Conservation (phyloP, 2,113 vertebrate species). For the Thermophis baileyi region DNA sequence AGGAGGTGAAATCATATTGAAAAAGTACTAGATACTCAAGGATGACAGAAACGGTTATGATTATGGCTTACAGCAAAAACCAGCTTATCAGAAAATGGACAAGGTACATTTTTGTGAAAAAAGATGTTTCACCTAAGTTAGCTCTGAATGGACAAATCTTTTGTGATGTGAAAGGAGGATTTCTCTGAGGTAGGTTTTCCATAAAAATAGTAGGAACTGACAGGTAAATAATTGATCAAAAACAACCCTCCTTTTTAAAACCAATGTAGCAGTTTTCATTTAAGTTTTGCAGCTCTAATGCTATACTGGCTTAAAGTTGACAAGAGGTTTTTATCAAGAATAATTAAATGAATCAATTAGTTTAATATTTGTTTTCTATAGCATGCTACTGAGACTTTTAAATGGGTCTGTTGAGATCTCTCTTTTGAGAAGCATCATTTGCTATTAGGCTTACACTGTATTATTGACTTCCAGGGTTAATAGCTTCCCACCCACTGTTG, state of each 20-base stretch:
- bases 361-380: slow-evolving; percentile 63
- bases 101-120: slow-evolving; percentile 44
- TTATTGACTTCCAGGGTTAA: slow-evolving; percentile 4
- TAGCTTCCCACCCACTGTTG: background rate
- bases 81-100: slow-evolving; percentile 45
- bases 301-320: slow-evolving; percentile 48
- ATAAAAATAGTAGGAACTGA: slow-evolving; percentile 62
- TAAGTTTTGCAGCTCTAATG: slow-evolving; percentile 50
- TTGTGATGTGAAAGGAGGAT: slow-evolving; percentile 39
- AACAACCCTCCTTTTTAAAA: slow-evolving; percentile 63
- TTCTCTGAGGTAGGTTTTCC: slow-evolving; percentile 52
- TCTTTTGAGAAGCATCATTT: slow-evolving; percentile 35
- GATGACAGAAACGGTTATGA: slow-evolving; percentile 32
- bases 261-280: slow-evolving; percentile 66
- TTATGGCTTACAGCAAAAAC: slow-evolving; percentile 40
- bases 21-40: slow-evolving; percentile 21
- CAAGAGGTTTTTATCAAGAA: slow-evolving; percentile 54
- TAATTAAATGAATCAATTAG: slow-evolving; percentile 65
- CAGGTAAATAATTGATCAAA: slow-evolving; percentile 66
- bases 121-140: slow-evolving; percentile 58
- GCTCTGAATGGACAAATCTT: slow-evolving; percentile 48
- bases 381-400: slow-evolving; percentile 56
- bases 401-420: slow-evolving; percentile 51
- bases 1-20: slow-evolving; percentile 40
- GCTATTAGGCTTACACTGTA: slow-evolving; percentile 27